A percentile compares a stretch with the other conserved stretches of the same genome.
phyloP scores from a whole-genome alignment of 2,113 vertebrate genomes.

The Taurulus bubalis region DNA sequence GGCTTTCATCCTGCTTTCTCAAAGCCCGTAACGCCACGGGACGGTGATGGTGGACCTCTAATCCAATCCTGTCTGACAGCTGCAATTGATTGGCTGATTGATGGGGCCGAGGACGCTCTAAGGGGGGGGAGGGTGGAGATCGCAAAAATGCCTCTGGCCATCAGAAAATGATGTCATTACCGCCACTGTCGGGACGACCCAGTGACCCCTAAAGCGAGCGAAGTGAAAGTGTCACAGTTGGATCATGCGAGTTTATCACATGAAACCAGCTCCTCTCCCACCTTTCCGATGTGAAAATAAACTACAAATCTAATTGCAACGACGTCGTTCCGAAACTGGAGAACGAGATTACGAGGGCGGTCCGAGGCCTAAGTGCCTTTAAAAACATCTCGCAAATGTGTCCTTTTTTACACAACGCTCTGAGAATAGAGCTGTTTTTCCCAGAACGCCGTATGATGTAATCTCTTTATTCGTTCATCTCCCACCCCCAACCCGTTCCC shows the following conservation, averaged over 20 bases:
- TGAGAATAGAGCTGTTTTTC: constrained; percentile 57
- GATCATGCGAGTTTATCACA: constrained; percentile 23
- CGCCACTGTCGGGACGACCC: constrained; percentile 27
- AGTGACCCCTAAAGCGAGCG: constrained; percentile 30
- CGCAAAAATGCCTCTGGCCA: constrained; percentile 29
- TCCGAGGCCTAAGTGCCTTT: constrained; percentile 42
- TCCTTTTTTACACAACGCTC: constrained; percentile 42
- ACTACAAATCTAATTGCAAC: constrained; percentile 29
- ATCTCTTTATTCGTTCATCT: constrained; percentile 53
- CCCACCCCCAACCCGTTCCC: constrained; percentile 60
- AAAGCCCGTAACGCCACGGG: constrained; percentile 47
- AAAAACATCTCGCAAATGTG: constrained; percentile 32
- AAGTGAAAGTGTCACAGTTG: background rate
- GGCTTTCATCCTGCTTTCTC: constrained; percentile 66
- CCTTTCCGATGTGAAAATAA: constrained; percentile 20
- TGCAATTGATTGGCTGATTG: constrained; percentile 71
- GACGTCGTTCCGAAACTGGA: constrained; percentile 34
- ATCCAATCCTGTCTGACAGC: constrained; percentile 70
- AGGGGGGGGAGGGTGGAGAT: constrained; percentile 15
- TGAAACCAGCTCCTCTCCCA: constrained; percentile 32
- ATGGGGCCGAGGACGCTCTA: constrained; percentile 34
- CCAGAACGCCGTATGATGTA: constrained; percentile 65
- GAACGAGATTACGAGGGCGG: constrained; percentile 28
- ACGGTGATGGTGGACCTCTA: constrained; percentile 57
- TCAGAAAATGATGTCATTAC: constrained; percentile 61